Evolutionary conservation across 1,140 invertebrate species (phyloP), one percentile per base, ranked within the genome.

Genomic region (Diabrotica virgifera): DNA sequence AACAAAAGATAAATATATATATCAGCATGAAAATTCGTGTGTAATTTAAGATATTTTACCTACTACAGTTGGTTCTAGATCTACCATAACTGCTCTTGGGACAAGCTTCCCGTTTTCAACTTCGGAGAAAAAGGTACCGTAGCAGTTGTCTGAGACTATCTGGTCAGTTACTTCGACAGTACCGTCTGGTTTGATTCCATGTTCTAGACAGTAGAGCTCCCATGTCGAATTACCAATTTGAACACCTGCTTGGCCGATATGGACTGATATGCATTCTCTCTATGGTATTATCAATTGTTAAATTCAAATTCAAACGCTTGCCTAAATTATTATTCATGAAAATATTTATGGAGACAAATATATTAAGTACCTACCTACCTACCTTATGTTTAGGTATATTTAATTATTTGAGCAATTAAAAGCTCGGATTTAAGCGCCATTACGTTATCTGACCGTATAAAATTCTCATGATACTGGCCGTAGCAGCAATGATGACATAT

Each of bases 201-300:
- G 92, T 77, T 94, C 92, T 51, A 93, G 78, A 77, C 92, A 93
- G 80, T 92, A 94, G 52, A 94, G 83, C 79, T 94, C 90, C 87
- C 87, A 89, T 70, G 85, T 87, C 13, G 89, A 87, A 80, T 90
- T 91, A 54, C 92, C 92, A 76, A 94, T 93, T 81, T 95, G 93
- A 51, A 93, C 90, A 55, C 92, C 92, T 24, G 92, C 92, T 81
- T 95, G 92, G 8, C 92, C 92, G 65, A 94, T 84, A 79, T 93
- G 91, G 68, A 93, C 82, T 63, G 87, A 90, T 65, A 94, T 89
- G 78, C 89, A 91, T 81, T 94, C 92, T 35, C 60, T 53, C 60
- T 24, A 24, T 14, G 35, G 12, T 11, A 14, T 54, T 35, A 14
- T 54, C 53, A 3, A 35, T 14, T 46, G 24, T 24, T 24, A 24